A percentile compares a stretch with the other conserved stretches of the same genome.
Evolutionary conservation across 2,888 invertebrate species (phyloP).

Genomic region (Caenorhabditis sp.): DNA sequence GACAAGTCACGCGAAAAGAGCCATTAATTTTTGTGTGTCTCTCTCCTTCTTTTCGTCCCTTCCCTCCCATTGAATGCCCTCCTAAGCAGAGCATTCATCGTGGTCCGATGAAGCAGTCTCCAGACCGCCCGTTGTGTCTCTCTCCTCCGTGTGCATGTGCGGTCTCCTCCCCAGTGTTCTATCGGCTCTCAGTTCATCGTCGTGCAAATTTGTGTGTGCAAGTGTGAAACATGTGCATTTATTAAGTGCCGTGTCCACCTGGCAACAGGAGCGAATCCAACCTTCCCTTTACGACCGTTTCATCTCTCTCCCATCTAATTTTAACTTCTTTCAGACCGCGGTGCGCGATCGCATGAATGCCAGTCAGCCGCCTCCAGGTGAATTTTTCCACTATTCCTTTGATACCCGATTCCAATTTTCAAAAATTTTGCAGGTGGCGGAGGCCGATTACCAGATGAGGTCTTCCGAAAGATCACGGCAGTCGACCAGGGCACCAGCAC

Average conservation of each 20-base stretch:
- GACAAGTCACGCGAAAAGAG: constrained; percentile 41
- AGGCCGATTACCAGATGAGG: constrained; percentile 79
- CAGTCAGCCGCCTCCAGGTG: constrained; percentile 72
- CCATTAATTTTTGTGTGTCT: constrained; percentile 50
- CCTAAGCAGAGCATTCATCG: constrained; percentile 52
- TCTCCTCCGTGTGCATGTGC: constrained; percentile 40
- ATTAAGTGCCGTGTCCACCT: neutral
- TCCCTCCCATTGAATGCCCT: constrained; percentile 42
- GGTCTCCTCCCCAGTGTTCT: constrained; percentile 16
- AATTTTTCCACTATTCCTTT: constrained; percentile 13
- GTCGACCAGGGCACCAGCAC: constrained; percentile 82
- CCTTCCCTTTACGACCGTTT: constrained; percentile 2
- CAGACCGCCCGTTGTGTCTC: constrained; percentile 50
- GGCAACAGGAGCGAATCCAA: neutral
- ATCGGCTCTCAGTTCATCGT: constrained; percentile 18
- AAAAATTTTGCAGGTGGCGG: constrained; percentile 55
- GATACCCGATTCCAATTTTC: too few relatives aligned
- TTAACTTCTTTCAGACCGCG: constrained; percentile 50
- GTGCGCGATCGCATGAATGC: constrained; percentile 62
- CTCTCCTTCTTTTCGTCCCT: constrained; percentile 20
- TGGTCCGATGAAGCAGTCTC: constrained; percentile 7
- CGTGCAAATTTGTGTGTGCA: neutral
- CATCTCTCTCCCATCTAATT: neutral
- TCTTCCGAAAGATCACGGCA: constrained; percentile 77
- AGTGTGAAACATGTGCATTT: constrained; percentile 23